Evolutionary conservation across 2,113 vertebrate species (phyloP).

Genomic region (Thomomys bottae): DNA sequence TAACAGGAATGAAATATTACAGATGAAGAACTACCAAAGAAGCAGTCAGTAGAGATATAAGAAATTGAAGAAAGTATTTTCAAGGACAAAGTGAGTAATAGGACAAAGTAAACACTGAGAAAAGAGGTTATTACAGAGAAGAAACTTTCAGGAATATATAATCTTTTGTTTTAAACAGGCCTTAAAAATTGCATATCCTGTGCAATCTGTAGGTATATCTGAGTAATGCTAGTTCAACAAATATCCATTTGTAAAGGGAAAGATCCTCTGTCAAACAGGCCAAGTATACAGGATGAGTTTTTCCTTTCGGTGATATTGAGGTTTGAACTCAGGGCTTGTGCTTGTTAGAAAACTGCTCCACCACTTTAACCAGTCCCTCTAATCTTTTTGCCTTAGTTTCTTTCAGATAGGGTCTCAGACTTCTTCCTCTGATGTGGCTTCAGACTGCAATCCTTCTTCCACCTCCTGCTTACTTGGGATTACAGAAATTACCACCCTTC

Average conservation of each 20-base stretch:
- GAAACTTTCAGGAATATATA: not conserved
- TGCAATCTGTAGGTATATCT: not conserved
- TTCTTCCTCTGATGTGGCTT: too few species aligned
- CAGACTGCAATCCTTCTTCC: too few species aligned
- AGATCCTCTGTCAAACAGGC: not conserved
- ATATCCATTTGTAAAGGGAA: not conserved
- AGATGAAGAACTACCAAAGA: not conserved
- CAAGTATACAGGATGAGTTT: not conserved
- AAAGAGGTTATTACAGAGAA: not conserved
- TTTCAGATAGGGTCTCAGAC: too few species aligned
- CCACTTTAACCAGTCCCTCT: too few species aligned
- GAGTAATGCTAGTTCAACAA: not conserved
- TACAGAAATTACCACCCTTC: too few species aligned
- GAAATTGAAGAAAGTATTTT: not conserved
- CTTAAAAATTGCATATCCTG: not conserved
- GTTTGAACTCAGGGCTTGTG: too few species aligned
- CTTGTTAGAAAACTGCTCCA: too few species aligned
- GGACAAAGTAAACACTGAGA: not conserved
- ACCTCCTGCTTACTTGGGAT: too few species aligned
- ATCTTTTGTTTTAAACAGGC: not conserved
- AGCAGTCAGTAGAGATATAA: not conserved
- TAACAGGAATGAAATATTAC: not conserved
- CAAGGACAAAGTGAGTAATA: not conserved
- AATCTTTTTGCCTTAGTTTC: too few species aligned
- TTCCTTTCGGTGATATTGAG: too few species aligned